Percentiles rank a stretch among this genome's conserved stretches.
Conservation (phyloP, 2,797 vertebrate genomes). For the Peromyscus eremicus region DNA sequence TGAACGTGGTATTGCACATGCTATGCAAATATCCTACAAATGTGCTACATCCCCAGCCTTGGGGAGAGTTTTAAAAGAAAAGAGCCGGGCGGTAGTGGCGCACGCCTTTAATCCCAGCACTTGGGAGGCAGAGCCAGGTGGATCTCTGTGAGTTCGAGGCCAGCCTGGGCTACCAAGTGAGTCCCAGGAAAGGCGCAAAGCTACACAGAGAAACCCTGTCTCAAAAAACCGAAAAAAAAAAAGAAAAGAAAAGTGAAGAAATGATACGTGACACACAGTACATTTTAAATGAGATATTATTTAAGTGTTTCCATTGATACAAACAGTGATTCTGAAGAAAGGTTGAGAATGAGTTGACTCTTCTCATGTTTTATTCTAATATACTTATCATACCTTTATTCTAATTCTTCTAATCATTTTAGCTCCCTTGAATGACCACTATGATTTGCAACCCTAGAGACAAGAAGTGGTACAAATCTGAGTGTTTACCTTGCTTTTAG, state of each 20-base stretch:
- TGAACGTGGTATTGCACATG: not conserved
- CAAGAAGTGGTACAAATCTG: not conserved
- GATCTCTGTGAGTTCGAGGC: too few species aligned
- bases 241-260: not conserved
- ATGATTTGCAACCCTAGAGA: not conserved
- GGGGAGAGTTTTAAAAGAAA: not conserved
- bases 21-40: not conserved
- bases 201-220: too few species aligned
- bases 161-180: too few species aligned
- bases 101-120: too few species aligned
- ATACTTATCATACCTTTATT: not conserved
- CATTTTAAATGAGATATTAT: not conserved
- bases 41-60: not conserved
- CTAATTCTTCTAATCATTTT: not conserved
- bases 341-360: not conserved
- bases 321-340: not conserved
- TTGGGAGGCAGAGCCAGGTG: too few species aligned
- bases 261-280: not conserved
- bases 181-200: too few species aligned
- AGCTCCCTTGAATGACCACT: not conserved
- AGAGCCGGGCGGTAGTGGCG: too few species aligned
- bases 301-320: not conserved
- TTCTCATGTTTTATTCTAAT: not conserved
- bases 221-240: too few species aligned
- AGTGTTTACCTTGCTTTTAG: not conserved